These are phyloP conservation scores for Heliangelus exortis DNA, from an alignment of 2,797 vertebrate genomes.

Conservation along the genomic window DNA sequence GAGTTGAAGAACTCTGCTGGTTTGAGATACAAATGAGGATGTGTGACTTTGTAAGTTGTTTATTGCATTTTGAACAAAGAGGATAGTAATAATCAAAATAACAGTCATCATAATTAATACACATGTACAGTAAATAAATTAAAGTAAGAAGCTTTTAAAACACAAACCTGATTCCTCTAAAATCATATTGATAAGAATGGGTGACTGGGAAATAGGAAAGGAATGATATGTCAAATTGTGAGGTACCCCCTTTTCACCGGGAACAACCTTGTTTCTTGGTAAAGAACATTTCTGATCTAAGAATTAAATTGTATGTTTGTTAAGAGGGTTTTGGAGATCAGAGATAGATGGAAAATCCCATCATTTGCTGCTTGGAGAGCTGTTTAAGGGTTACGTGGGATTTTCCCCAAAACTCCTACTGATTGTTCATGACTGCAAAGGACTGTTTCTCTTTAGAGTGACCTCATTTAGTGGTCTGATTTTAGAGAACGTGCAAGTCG, in stretches of 20 bases:
- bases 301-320: neutral
- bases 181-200: neutral
- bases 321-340: neutral
- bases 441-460: neutral
- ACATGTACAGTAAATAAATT: neutral
- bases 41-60: neutral
- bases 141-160: neutral
- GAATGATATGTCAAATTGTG: neutral
- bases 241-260: neutral
- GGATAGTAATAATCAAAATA: neutral
- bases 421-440: neutral
- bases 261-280: neutral
- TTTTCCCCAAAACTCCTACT: conserved; percentile 38
- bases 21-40: neutral
- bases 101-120: neutral
- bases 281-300: neutral
- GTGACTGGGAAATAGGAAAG: neutral
- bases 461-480: conserved; percentile 25
- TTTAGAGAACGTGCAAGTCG: neutral
- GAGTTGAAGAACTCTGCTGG: neutral
- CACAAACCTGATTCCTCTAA: neutral
- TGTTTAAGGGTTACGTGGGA: conserved; percentile 33
- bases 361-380: neutral
- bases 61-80: neutral
- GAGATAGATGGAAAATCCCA: conserved; percentile 38